A percentile compares a stretch with the other conserved stretches of the same genome.
These are phyloP conservation scores for Gnatocerus cornutus DNA, from an alignment of 2,888 invertebrate genomes.

Conservation along the genomic window DNA sequence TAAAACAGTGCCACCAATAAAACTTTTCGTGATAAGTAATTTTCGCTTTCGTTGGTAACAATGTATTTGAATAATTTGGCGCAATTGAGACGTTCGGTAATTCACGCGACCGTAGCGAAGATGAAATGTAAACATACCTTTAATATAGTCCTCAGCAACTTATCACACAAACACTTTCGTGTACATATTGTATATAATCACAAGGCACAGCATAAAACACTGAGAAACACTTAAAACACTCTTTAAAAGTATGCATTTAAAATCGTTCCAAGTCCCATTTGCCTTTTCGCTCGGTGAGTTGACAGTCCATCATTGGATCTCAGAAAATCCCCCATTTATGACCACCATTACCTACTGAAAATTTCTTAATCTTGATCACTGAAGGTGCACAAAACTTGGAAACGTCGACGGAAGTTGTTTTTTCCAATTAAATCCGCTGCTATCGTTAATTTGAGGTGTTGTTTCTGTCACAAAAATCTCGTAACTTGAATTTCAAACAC, in stretches of 20 bases:
- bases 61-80: conserved; percentile 11
- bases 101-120: conserved; percentile 20
- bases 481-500: conserved; percentile 10
- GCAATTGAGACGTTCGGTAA: conserved; percentile 30
- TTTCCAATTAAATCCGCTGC: conserved; percentile 8
- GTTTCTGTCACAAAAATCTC: conserved; percentile 32
- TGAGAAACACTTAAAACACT: conserved; percentile 53
- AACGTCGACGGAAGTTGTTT: conserved; percentile 10
- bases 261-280: conserved; percentile 33
- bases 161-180: conserved; percentile 50
- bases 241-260: conserved; percentile 52
- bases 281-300: conserved; percentile 7
- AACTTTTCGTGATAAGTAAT: conserved; percentile 10
- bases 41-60: conserved; percentile 20
- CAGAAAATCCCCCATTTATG: conserved; percentile 14
- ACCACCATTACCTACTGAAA: conserved; percentile 8
- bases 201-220: conserved; percentile 56
- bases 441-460: conserved; percentile 3
- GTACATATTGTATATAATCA: conserved; percentile 55
- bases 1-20: conserved; percentile 15
- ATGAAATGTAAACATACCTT: conserved; percentile 48
- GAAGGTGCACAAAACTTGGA: not conserved
- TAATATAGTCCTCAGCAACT: conserved; percentile 48
- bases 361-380: conserved; percentile 3
- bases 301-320: conserved; percentile 26